phyloP scores from a whole-genome alignment of 2,113 vertebrate species.

The Telmatochromis bifrenatus region DNA sequence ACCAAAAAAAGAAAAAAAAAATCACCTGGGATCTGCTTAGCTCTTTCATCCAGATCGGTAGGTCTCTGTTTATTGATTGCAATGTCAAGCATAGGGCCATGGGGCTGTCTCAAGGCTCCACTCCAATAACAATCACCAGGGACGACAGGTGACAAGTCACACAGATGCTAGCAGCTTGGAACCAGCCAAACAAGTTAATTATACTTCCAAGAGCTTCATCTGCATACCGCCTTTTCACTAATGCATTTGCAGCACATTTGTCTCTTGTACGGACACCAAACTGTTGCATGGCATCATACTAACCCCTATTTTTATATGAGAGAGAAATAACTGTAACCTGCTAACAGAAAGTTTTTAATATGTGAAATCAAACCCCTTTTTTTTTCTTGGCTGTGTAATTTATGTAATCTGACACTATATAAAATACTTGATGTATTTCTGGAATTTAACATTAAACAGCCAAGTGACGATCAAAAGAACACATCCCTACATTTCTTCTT shows the following conservation, averaged over 20 bases:
- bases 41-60: conserved; percentile 25
- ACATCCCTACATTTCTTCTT: background rate
- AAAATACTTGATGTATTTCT: background rate
- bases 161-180: conserved; percentile 31
- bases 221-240: conserved; percentile 17
- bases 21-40: conserved; percentile 20
- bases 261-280: background rate
- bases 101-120: conserved; percentile 34
- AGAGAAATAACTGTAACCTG: background rate
- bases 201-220: conserved; percentile 48
- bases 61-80: conserved; percentile 54
- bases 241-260: background rate
- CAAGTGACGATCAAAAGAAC: background rate
- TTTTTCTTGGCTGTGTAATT: background rate
- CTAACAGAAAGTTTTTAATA: background rate
- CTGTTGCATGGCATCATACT: conserved; percentile 3
- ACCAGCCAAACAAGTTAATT: conserved; percentile 59
- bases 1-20: background rate
- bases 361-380: background rate
- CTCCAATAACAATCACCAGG: conserved; percentile 55
- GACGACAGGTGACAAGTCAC: conserved; percentile 40
- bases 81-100: conserved; percentile 33
- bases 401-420: background rate
- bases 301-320: background rate
- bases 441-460: background rate